Conservation (phyloP, 2,888 invertebrate species). For the Rotaria magnacalcarata region DNA sequence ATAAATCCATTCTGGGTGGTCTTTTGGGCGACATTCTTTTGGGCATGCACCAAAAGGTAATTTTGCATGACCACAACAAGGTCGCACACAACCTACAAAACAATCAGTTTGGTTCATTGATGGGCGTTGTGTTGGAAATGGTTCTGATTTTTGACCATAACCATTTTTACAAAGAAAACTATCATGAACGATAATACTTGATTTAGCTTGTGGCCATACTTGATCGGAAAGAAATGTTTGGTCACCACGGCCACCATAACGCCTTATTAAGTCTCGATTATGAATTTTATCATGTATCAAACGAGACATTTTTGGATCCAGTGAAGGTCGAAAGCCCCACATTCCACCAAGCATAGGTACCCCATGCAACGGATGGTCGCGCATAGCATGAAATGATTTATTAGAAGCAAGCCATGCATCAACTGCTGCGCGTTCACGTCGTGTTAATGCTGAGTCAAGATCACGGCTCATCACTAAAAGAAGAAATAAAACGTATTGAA, state of each 20-base stretch:
- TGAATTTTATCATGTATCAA: too few relatives aligned
- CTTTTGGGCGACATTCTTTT: too few relatives aligned
- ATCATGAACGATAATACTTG: neutral
- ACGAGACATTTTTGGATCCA: neutral
- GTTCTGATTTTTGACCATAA: neutral
- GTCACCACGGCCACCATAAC: too few relatives aligned
- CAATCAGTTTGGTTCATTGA: neutral
- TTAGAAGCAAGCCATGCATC: neutral
- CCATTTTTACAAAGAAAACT: neutral
- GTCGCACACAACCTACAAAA: neutral
- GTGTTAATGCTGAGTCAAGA: constrained; percentile 18
- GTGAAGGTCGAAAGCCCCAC: neutral
- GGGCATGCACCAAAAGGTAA: too few relatives aligned
- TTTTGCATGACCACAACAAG: neutral
- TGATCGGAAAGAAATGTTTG: too few relatives aligned
- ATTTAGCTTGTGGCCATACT: neutral
- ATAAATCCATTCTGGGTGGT: too few relatives aligned
- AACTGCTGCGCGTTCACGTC: neutral
- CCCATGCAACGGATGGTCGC: neutral
- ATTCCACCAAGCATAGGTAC: constrained; percentile 14
- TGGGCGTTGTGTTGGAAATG: constrained; percentile 25
- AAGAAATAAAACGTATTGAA: neutral
- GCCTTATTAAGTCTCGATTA: too few relatives aligned
- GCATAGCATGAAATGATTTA: constrained; percentile 24
- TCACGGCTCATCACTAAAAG: neutral